Base-by-base conservation (phyloP, 2,797 vertebrate species). In the Rhadinocentrus ornatus region DNA sequence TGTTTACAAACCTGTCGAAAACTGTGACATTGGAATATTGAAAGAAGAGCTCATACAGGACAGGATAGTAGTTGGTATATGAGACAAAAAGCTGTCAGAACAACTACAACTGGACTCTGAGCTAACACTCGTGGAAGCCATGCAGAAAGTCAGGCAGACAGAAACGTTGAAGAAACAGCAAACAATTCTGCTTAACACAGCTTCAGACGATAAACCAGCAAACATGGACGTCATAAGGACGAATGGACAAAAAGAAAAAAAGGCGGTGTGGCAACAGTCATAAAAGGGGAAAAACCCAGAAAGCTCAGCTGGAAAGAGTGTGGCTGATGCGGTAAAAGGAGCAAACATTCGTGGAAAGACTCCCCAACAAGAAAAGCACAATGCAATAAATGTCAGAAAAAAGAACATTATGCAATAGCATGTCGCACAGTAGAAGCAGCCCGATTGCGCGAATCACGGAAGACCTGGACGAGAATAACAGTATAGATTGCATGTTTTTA, bases 31-130 rank as follows among this genome's bases (percentile, higher is more conserved):
- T 46, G 29, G 57, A 34, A 22, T 12, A 15, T 48, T 66, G 0
- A 73, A 60, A 60, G 34, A 73, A 0, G 13, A 66, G 41, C 55
- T 73, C 9, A 66, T 73, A 32, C 46, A 55, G 3, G 62, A 65
- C 48, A 26, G 48, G 52, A 54, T n/a, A 4, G 37, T 61, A 12
- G 56, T 55, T 20, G 29, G 57, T 2, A 67, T 62, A 29, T 62
- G 16, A 35, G 57, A 67, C 37, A 66, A 35, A 15, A 63, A 8
- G 11, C 13, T 67, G 24, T 55, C 57, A 16, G 27, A 62, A 46
- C 26, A 46, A 29, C 37, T 54, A 7, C 29, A 29, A 48, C 16
- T 67, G 56, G 63, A 61, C 16, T 61, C 22, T 9, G 61, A 64
- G 0, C 5, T 65, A n/a, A 66, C 39, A 11, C 37, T 57, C 1